These are phyloP conservation scores for Agriotes lineatus DNA, from an alignment of 2,888 invertebrate species.

Conservation along the genomic window DNA sequence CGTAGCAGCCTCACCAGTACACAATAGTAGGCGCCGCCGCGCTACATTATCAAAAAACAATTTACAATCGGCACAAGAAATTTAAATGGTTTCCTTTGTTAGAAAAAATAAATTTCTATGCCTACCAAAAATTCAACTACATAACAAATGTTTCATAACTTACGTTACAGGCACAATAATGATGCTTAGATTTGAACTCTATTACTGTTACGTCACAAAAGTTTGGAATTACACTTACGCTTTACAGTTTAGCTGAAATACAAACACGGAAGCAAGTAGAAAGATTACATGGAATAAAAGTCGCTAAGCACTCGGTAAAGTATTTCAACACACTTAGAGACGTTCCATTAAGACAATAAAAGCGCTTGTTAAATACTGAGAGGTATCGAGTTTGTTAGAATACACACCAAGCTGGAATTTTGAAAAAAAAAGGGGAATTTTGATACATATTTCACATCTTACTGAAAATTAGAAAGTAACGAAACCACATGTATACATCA, in stretches of 20 bases:
- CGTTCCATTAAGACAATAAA: conserved; percentile 9
- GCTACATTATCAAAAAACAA: not conserved
- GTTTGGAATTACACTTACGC: conserved; percentile 13
- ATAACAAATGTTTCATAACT: conserved; percentile 47
- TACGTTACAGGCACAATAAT: conserved; percentile 62
- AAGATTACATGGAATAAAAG: conserved; percentile 5
- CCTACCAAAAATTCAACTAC: conserved; percentile 27
- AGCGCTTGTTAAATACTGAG: conserved; percentile 11
- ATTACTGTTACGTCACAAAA: conserved; percentile 26
- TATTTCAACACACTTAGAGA: conserved; percentile 12
- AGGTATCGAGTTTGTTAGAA: not conserved
- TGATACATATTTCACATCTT: not conserved
- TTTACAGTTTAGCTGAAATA: too few relatives aligned
- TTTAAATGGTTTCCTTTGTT: not conserved
- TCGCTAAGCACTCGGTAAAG: conserved; percentile 15
- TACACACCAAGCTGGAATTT: not conserved
- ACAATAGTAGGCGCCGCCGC: not conserved
- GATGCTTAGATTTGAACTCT: conserved; percentile 49
- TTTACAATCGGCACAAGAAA: not conserved
- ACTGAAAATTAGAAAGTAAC: not conserved
- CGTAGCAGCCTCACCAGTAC: not conserved
- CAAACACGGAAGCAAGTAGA: conserved; percentile 33
- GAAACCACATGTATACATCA: not conserved
- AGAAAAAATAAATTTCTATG: conserved; percentile 15
- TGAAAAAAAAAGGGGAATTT: not conserved